Percentiles rank a stretch among this genome's conserved stretches.
These are phyloP conservation scores for Apotomis betuletana DNA, from an alignment of 2,888 invertebrate species.

Conservation along the genomic window DNA sequence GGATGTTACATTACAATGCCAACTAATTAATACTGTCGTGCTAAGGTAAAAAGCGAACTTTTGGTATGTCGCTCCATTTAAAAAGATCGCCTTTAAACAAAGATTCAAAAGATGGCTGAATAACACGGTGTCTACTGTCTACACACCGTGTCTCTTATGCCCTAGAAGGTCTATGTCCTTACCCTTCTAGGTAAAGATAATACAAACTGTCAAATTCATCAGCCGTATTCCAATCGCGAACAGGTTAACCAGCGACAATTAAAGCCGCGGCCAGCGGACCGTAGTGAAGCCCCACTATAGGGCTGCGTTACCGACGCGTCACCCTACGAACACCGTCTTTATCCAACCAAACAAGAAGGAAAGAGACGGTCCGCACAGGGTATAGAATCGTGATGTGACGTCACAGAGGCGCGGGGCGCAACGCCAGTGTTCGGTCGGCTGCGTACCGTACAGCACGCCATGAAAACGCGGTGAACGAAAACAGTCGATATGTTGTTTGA, in stretches of 20 bases:
- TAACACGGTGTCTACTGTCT: too few species aligned
- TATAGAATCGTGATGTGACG: conserved; percentile 64
- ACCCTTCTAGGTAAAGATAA: not conserved
- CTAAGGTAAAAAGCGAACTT: too few species aligned
- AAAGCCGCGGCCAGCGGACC: conserved; percentile 35
- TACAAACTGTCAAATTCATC: conserved; percentile 27
- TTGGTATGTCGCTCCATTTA: too few species aligned
- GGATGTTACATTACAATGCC: too few species aligned
- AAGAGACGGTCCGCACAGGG: conserved; percentile 48
- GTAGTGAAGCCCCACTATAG: conserved; percentile 52
- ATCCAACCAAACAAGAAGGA: conserved; percentile 44
- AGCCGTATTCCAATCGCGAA: conserved; percentile 18
- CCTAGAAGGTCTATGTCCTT: too few species aligned
- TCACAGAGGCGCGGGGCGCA: conserved; percentile 51
- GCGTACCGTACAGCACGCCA: conserved; percentile 67
- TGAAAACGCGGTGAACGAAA: conserved; percentile 72
- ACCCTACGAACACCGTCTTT: conserved; percentile 52
- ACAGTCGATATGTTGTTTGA: conserved; percentile 87
- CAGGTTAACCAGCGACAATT: conserved; percentile 39
- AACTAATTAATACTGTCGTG: too few species aligned
- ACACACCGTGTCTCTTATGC: too few species aligned
- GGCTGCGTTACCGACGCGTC: conserved; percentile 51
- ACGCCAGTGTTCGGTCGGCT: conserved; percentile 72
- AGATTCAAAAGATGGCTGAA: too few species aligned
- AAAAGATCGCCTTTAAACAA: too few species aligned